Conservation (phyloP, 2,888 invertebrate genomes). For the Axea sp. region DNA sequence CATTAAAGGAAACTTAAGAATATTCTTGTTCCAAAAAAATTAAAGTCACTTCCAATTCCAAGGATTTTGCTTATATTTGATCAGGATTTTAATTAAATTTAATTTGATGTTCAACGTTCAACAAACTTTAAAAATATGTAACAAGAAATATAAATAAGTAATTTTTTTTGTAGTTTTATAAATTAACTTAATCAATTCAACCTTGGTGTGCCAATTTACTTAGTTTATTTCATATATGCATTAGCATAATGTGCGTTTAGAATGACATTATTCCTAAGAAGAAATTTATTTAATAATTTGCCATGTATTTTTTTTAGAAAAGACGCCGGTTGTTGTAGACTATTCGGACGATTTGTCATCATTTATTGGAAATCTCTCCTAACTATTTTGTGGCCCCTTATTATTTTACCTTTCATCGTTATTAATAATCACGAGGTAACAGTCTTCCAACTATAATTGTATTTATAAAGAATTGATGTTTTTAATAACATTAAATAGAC, state of each 20-base stretch:
- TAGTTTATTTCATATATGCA: slow-evolving; percentile 20
- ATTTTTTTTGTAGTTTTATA: slow-evolving; percentile 10
- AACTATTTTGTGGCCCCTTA: slow-evolving; percentile 85
- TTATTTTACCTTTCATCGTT: slow-evolving; percentile 85
- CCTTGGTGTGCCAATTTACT: slow-evolving; percentile 35
- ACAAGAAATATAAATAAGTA: background rate
- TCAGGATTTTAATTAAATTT: too few relatives aligned
- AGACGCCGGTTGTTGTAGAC: slow-evolving; percentile 51
- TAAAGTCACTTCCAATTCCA: too few relatives aligned
- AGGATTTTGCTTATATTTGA: too few relatives aligned
- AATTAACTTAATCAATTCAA: slow-evolving; percentile 32
- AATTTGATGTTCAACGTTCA: too few relatives aligned
- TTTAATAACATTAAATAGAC: too few relatives aligned
- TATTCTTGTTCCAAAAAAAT: too few relatives aligned
- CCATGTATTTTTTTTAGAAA: slow-evolving; percentile 65
- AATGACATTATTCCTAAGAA: too few relatives aligned
- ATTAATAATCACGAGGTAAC: slow-evolving; percentile 81
- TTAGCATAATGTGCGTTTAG: too few relatives aligned
- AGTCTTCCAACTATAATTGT: too few relatives aligned
- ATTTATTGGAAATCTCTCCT: slow-evolving; percentile 89
- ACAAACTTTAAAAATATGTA: background rate
- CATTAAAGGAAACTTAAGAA: too few relatives aligned
- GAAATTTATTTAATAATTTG: too few relatives aligned
- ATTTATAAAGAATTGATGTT: slow-evolving; percentile 1
- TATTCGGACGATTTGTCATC: slow-evolving; percentile 79